phyloP scores from a whole-genome alignment of 2,888 invertebrate genomes.

The Eupithecia pulchellata region DNA sequence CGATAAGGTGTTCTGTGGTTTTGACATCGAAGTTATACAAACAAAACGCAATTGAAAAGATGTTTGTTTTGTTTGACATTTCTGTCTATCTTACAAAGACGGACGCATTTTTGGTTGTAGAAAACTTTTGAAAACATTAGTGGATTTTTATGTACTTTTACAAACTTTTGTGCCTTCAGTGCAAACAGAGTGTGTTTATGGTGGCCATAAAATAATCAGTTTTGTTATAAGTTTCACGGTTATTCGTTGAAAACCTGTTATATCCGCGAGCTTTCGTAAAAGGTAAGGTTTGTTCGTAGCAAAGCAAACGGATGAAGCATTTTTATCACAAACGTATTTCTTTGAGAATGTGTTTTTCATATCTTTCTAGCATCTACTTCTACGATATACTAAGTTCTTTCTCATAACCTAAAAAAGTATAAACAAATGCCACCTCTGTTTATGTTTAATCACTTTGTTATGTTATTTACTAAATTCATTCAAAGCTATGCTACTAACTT shows the following conservation, averaged over 20 bases:
- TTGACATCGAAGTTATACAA: background rate
- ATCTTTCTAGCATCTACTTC: background rate
- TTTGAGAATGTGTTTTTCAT: constrained; percentile 8
- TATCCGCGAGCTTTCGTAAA: constrained; percentile 50
- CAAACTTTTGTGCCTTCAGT: constrained; percentile 16
- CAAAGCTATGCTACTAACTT: background rate
- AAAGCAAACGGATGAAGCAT: constrained; percentile 47
- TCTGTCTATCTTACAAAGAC: constrained; percentile 22
- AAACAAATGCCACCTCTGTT: constrained; percentile 8
- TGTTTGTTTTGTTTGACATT: constrained; percentile 24
- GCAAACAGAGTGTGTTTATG: constrained; percentile 4
- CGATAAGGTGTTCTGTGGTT: too few species aligned
- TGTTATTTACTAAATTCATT: background rate
- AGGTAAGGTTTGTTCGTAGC: constrained; percentile 47
- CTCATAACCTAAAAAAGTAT: constrained; percentile 10
- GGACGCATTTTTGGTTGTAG: constrained; percentile 36
- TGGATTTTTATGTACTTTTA: constrained; percentile 11
- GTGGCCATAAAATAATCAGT: constrained; percentile 17
- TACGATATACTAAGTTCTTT: background rate
- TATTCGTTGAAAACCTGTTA: constrained; percentile 43
- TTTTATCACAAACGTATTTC: constrained; percentile 37
- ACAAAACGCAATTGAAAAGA: constrained; percentile 17
- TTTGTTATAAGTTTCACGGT: constrained; percentile 25
- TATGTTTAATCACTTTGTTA: background rate
- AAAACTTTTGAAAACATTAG: constrained; percentile 30